A percentile compares a stretch with the other conserved stretches of the same genome.
phyloP scores from a whole-genome alignment of 2,113 vertebrate genomes.

The Marmota monax region DNA sequence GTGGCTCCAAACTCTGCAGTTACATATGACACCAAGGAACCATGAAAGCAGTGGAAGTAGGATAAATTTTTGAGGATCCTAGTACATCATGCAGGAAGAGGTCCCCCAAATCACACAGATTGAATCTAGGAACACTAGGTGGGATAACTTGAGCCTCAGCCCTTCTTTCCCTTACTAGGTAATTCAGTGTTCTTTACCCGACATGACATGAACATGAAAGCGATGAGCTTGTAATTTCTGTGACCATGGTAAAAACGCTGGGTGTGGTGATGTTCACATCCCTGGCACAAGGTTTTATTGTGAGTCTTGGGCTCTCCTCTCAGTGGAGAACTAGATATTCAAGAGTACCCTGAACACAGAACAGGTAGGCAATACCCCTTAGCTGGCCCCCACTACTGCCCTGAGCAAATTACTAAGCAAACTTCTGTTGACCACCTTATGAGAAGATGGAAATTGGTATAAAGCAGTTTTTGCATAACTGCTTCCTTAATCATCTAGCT shows the following conservation, averaged over 20 bases:
- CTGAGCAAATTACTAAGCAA: background rate
- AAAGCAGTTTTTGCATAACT: background rate
- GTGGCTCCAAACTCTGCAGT: background rate
- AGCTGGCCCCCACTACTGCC: background rate
- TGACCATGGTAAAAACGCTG: accelerated
- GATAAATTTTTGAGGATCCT: background rate
- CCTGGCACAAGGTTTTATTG: background rate
- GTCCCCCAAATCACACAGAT: background rate
- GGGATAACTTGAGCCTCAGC: background rate
- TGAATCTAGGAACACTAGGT: background rate
- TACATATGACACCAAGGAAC: background rate
- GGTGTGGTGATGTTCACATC: background rate
- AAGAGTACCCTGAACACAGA: background rate
- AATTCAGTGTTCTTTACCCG: background rate
- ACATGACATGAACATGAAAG: background rate
- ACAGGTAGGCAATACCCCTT: background rate
- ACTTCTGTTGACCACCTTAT: background rate
- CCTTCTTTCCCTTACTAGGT: background rate
- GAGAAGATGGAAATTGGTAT: background rate
- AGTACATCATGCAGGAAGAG: accelerated
- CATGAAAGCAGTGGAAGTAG: background rate
- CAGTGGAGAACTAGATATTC: too few species aligned
- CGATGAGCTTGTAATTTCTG: background rate
- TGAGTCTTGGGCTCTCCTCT: background rate
- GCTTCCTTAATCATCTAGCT: background rate